Base-by-base conservation (phyloP, 2,888 invertebrate species). In the Cerceris ruficornis region DNA sequence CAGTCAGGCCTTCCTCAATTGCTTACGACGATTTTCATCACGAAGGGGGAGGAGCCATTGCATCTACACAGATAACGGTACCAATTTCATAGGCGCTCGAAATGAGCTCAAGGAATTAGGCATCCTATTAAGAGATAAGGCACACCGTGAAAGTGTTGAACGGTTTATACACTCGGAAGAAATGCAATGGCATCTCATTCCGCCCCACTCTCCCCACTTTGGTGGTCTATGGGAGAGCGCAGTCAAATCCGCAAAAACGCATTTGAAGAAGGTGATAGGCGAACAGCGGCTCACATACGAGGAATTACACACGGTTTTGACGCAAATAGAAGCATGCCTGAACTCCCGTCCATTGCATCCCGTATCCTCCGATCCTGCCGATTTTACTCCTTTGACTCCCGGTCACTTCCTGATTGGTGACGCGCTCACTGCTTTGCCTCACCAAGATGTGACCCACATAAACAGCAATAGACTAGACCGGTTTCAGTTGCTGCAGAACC, bases 1-100 rank as follows among this genome's bases (percentile, higher is more conserved):
- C 6, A 69, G 66, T 2, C 39, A 69, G 6, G 60, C 69, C 15
- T 74, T 74, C 17, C n/a, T 74, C 11, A 69, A 74, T 42, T 74
- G 62, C 49, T 58, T 77, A 7, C 43, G 61, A n/a, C 60, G 74
- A 65, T 68, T 68, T 6, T 42, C 59, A 2, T 17, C 68, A 6
- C 42, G 68, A 15, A 14, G 68, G 1, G 60, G 68, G 0, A 11
- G 13, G 2, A 28, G 39, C 7, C 4, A 5, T 1, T 14, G 50
- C 42, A 50, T 68, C 0, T 52, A 52, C 0, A 59, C 50, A 6
- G 68, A 59, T 15, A 68, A 68, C 11, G 59, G 17, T 0, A 14
- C 50, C 2, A 75, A 41, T 2, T 72, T 46, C 5, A n/a, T 66
- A 0, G 50, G 72, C 6, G 42, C 50, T 0, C 8, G 17, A 8